Evolutionary conservation across 2,797 vertebrate species (phyloP).

Genomic region (Scleropages formosus): DNA sequence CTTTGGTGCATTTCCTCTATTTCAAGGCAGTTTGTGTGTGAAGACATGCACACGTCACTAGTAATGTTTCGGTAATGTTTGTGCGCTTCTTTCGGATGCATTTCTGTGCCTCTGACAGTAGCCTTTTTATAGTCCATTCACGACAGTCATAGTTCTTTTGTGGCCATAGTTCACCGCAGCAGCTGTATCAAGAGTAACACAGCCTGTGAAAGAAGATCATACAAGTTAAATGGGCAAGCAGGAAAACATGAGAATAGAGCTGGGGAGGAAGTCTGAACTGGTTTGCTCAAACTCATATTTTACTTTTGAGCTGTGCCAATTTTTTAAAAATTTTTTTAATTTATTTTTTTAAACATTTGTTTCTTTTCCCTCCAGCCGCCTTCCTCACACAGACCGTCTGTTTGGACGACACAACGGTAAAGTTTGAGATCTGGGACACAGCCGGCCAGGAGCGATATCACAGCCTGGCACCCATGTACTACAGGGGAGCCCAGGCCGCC

Average conservation of each 20-base stretch:
- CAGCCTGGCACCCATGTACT: conserved; percentile 96
- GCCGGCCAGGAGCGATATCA: conserved; percentile 94
- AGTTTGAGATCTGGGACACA: conserved; percentile 98
- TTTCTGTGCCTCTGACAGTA: too few species aligned
- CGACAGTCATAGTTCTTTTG: too few species aligned
- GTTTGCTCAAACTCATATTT: too few species aligned
- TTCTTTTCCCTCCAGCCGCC: conserved; percentile 70
- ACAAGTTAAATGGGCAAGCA: background rate
- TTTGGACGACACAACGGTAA: conserved; percentile 92
- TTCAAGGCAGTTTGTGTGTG: background rate
- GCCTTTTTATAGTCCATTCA: too few species aligned
- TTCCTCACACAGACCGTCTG: conserved; percentile 95
- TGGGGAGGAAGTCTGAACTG: too few species aligned
- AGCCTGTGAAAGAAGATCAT: background rate
- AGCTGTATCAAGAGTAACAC: background rate
- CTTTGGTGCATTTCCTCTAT: background rate
- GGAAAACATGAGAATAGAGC: background rate
- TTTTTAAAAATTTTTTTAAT: too few species aligned
- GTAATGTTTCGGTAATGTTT: background rate
- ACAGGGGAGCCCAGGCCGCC: conserved; percentile 90
- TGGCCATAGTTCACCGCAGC: background rate
- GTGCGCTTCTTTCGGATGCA: too few species aligned
- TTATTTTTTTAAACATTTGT: background rate
- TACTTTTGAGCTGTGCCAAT: too few species aligned
- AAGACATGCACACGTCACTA: background rate